These are phyloP conservation scores for Hypanus sabinus DNA, from an alignment of 2,113 vertebrate species.

Conservation along the genomic window DNA sequence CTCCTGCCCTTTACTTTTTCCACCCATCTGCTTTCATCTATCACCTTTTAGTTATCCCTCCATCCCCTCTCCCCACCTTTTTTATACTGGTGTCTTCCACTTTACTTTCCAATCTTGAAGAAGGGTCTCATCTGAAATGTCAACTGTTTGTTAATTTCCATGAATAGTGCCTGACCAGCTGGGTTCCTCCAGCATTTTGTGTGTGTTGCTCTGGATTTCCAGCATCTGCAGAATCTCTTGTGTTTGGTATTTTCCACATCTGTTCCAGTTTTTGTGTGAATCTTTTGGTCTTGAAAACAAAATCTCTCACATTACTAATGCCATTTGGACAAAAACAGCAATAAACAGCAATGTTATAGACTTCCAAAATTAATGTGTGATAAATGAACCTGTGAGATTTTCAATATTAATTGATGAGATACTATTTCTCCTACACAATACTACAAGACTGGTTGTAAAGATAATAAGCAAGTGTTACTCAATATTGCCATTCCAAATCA, in stretches of 20 bases:
- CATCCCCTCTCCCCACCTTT: too few relatives aligned
- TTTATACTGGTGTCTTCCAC: too few relatives aligned
- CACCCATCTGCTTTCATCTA: too few relatives aligned
- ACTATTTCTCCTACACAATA: not conserved
- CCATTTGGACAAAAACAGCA: not conserved
- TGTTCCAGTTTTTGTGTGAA: not conserved
- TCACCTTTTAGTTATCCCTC: too few relatives aligned
- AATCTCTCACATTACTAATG: not conserved
- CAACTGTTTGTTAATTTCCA: too few relatives aligned
- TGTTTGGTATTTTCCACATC: too few relatives aligned
- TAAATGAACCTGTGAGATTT: not conserved
- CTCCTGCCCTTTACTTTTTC: too few relatives aligned
- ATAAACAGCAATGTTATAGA: not conserved
- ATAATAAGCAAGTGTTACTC: not conserved
- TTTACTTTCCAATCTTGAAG: too few relatives aligned
- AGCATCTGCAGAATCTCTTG: too few relatives aligned
- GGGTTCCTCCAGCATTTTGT: not conserved
- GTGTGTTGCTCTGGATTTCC: not conserved
- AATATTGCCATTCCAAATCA: not conserved
- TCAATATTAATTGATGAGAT: not conserved
- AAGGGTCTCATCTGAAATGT: too few relatives aligned
- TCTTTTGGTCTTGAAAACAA: not conserved
- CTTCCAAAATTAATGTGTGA: not conserved
- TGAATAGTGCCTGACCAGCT: too few relatives aligned
- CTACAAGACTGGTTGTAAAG: not conserved